A percentile compares a stretch with the other conserved stretches of the same genome.
These are phyloP conservation scores for Torymus auratus DNA, from an alignment of 2,888 invertebrate genomes.

Conservation along the genomic window DNA sequence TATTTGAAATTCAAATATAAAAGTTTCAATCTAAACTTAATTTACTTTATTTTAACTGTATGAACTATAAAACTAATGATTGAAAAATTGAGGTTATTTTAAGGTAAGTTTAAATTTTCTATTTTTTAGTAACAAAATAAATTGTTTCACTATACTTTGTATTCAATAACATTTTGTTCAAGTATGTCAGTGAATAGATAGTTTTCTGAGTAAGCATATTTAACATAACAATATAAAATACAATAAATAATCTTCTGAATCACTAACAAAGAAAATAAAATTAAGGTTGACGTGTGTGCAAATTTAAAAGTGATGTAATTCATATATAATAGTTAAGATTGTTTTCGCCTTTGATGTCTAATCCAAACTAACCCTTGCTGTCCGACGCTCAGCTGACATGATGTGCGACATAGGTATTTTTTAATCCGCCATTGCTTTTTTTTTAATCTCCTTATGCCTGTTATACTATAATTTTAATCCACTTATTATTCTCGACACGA, in stretches of 20 bases:
- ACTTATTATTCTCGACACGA: conserved; percentile 25
- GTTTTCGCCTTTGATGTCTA: conserved; percentile 61
- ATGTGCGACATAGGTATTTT: conserved; percentile 62
- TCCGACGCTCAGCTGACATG: conserved; percentile 64
- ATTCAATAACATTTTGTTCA: no score
- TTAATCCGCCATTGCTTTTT: conserved; percentile 57
- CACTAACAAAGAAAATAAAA: conserved; percentile 14
- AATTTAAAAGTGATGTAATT: conserved; percentile 52
- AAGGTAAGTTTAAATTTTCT: no score
- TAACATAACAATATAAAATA: no score
- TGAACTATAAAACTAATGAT: no score
- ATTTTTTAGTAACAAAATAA: no score
- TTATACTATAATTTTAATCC: conserved; percentile 43
- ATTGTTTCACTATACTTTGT: no score
- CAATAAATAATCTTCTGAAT: conserved; percentile 4
- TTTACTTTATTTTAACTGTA: no score
- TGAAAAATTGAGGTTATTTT: no score
- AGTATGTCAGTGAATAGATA: no score
- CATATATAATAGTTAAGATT: conserved; percentile 56
- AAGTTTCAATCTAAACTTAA: no score
- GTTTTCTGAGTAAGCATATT: no score
- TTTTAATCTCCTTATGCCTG: conserved; percentile 56
- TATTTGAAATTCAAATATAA: no score
- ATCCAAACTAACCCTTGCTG: conserved; percentile 61
- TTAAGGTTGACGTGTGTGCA: conserved; percentile 3